Evolutionary conservation across 2,113 vertebrate species (phyloP), one percentile per base, ranked within the genome.

Genomic region (Psettodes erumei): DNA sequence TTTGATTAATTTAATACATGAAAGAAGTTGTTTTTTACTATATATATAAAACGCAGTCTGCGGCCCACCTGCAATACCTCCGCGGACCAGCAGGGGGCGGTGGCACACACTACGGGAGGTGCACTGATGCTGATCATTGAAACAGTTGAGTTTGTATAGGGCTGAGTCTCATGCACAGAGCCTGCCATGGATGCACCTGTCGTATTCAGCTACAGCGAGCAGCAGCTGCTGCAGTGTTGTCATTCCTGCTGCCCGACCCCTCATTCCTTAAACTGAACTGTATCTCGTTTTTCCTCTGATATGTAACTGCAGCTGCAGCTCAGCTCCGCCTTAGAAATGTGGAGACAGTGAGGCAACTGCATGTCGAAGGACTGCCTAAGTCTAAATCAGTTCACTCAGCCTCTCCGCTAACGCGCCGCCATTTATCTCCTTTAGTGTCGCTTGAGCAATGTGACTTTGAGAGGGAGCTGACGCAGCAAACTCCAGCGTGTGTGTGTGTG

Each of bases 381-480:
- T n/a, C 38, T 64, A 55, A 55, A 79, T 77, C 67, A 45, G 38
- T 50, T 30, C 32, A 21, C 32, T 38, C 21, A 27, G 18, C 43
- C 23, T 40, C 47, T 23, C 16, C 2, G 27, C 65, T 28, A 27
- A 50, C 63, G 71, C 43, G 13, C 62, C 25, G 45, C 59, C 72
- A 33, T 76, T 81, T 69, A 73, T 87, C 71, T 76, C 47, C 55
- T 58, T 48, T 32, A 42, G 18, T 73, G 66, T 15, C 72, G 77
- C 80, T 66, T 10, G 35, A 47, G 67, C 79, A 85, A 33, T 64
- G 85, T 85, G 83, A 88, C 83, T 85, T 88, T 86, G 81, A 12
- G 15, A 72, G 69, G 56, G 13, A 54, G 88, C 88, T 79, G 64
- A 89, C 19, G 10, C 68, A 83, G 87, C 84, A 86, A 32, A 72